Base-by-base conservation (phyloP, 2,113 vertebrate species). In the Gymnogyps californianus region DNA sequence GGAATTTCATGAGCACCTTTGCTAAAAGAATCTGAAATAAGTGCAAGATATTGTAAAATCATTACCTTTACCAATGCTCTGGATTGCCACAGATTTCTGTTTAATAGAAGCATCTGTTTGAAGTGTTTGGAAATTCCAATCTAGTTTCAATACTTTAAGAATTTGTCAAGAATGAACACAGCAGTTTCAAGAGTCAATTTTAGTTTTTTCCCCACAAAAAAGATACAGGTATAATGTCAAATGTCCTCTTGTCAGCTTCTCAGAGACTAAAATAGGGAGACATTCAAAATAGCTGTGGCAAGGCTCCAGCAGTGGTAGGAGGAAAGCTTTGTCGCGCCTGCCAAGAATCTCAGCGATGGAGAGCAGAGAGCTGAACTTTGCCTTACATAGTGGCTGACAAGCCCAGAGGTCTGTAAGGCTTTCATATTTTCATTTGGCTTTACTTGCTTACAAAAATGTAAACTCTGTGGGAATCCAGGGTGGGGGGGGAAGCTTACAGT, bases 331-430 rank as follows among this genome's bases (percentile, higher is more conserved):
- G 93, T 51, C 78, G 2, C 18, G 71, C 78, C 72, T 97, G 94
- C 95, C 97, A 98, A 96, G 70, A 97, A 94, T 71, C 40, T 40
- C 46, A 54, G 85, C 14, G 1, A 76, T 5, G 16, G 32, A 57
- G 29, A 70, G 52, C 62, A 89, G 46, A 7, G 40, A 20, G 90
- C 70, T 98, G 96, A 98, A 96, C 97, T 98, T 98, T 97, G 97
- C 93, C 83, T 97, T 96, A 96, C 83, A 93, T 92, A 97, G 95
- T 31, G 52, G 71, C 92, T 74, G 94, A 82, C 46, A 14, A 88
- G 77, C 61, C 77, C 72, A 79, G 87, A 47, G 83, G 83, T 84
- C 93, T 95, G 64, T 7, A 69, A 52, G 31, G 64, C 46, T 95
- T 96, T 96, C 80, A 47, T 71, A 54, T 64, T 78, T 94, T 90